Evolutionary conservation across 23 tunicate genomes (phyloP), one percentile per base, ranked within the genome.

Genomic region (Diplosoma virens): DNA sequence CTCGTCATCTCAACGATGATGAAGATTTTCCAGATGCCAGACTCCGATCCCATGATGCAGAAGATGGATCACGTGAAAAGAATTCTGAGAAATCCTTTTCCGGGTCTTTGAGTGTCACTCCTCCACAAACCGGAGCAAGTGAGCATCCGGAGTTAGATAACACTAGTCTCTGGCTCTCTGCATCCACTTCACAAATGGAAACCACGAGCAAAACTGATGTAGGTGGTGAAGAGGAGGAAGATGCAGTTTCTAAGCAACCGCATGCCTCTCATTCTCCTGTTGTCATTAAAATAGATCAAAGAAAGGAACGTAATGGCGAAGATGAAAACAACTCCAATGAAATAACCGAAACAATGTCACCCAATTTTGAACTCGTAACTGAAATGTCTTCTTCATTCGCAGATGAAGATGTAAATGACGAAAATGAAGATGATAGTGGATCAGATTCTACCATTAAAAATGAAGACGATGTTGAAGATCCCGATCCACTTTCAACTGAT

Each of bases 101-200:
- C 9, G 69, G 30, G 9, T 34, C 6, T 3, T 61, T 27, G 6
- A 4, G 14, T n/a, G 69, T 61, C 2, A 5, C 69, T 27, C 69
- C 69, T 14, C 35, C 9, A 6, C n/a, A 3, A 25, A 11, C 17
- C 6, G 69, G n/a, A 28, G 47, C 78, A 7, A 37, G 32, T 3
- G 25, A 53, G 54, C 33, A 68, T 26, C 33, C 28, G 2, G 86
- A 73, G 32, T 37, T 81, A 23, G 67, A 89, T 47, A 80, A 89
- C 75, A 89, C 96, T n/a, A 89, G 88, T 63, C 67, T 89, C 17
- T 87, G 95, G 95, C 77, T 87, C 11, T 80, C 95, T 31, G 82
- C 68, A 11, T 75, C 81, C 11, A 60, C 66, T 24, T 79, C 41
- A 66, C 45, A 47, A 23, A 47, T 65, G 1, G 77, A 64, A 0